Percentiles rank a stretch among this genome's conserved stretches.
Evolutionary conservation across 2,797 vertebrate genomes (phyloP).

Genomic region (Enteromius radiatus): DNA sequence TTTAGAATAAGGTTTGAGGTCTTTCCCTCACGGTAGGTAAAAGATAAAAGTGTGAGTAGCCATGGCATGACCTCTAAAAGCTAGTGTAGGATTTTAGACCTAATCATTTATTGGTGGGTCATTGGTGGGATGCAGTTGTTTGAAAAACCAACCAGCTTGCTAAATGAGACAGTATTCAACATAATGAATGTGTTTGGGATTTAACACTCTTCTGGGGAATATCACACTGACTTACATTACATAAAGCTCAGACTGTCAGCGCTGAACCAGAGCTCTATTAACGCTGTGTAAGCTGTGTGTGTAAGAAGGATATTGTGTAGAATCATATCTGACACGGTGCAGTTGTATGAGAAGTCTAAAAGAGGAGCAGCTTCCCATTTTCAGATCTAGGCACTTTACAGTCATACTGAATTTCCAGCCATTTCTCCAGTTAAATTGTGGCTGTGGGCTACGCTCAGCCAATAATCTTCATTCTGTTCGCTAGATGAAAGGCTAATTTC

Average conservation of each 20-base stretch:
- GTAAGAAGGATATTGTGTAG: constrained; percentile 38
- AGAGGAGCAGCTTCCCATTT: constrained; percentile 25
- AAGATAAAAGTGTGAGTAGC: background rate
- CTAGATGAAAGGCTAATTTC: constrained; percentile 69
- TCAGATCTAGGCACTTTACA: constrained; percentile 25
- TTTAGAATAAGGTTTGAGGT: background rate
- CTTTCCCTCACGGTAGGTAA: background rate
- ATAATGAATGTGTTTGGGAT: constrained; percentile 19
- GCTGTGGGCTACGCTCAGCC: constrained; percentile 51
- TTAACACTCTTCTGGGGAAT: constrained; percentile 12
- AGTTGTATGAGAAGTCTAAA: constrained; percentile 23
- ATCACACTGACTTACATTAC: constrained; percentile 25
- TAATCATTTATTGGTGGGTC: background rate
- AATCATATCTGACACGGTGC: constrained; percentile 41
- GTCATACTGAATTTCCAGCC: constrained; percentile 36
- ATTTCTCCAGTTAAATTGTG: constrained; percentile 53
- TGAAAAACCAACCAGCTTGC: background rate
- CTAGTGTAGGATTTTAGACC: background rate
- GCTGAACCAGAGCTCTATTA: constrained; percentile 30
- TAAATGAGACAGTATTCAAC: background rate
- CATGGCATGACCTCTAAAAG: background rate
- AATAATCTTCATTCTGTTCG: constrained; percentile 52
- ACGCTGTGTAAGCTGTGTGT: constrained; percentile 30
- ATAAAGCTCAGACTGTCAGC: constrained; percentile 31
- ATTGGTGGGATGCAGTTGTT: background rate